phyloP scores from a whole-genome alignment of 2,888 invertebrate species.

The Elegia similella region DNA sequence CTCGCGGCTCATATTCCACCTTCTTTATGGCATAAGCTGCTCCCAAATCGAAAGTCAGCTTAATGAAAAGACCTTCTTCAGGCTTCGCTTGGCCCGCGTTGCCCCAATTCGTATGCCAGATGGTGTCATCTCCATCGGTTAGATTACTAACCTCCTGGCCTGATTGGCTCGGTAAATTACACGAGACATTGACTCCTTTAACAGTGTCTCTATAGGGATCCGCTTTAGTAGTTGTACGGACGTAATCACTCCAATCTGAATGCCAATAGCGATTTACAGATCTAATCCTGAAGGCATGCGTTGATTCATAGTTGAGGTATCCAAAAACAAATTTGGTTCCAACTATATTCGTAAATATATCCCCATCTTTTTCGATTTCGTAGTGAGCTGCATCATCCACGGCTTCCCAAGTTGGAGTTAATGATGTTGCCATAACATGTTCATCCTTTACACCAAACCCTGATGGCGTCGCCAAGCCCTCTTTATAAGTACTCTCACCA shows the following conservation, averaged over 20 bases:
- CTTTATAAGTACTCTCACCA: slow-evolving; percentile 30
- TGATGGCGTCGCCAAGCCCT: slow-evolving; percentile 37
- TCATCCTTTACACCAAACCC: slow-evolving; percentile 38
- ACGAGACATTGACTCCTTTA: slow-evolving; percentile 43
- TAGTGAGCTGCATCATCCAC: slow-evolving; percentile 43
- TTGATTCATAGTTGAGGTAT: slow-evolving; percentile 42
- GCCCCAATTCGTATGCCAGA: slow-evolving; percentile 55
- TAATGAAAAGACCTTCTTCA: slow-evolving; percentile 36
- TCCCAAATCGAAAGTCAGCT: slow-evolving; percentile 47
- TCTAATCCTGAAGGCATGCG: slow-evolving; percentile 57
- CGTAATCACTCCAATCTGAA: slow-evolving; percentile 62
- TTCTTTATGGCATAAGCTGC: slow-evolving; percentile 43
- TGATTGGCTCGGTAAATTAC: slow-evolving; percentile 48
- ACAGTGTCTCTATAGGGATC: slow-evolving; percentile 46
- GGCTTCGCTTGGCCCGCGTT: slow-evolving; percentile 35
- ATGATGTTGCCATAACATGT: slow-evolving; percentile 42
- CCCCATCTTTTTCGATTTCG: slow-evolving; percentile 64
- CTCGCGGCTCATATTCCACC: slow-evolving; percentile 57
- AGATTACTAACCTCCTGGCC: slow-evolving; percentile 44
- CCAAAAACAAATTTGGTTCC: slow-evolving; percentile 45
- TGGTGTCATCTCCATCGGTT: slow-evolving; percentile 37
- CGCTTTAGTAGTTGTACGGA: slow-evolving; percentile 42
- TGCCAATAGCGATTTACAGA: slow-evolving; percentile 43
- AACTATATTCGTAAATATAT: slow-evolving; percentile 52
- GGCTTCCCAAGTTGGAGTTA: slow-evolving; percentile 51